Conservation (phyloP, 2,888 invertebrate genomes). For the Galerucella nymphaeae region DNA sequence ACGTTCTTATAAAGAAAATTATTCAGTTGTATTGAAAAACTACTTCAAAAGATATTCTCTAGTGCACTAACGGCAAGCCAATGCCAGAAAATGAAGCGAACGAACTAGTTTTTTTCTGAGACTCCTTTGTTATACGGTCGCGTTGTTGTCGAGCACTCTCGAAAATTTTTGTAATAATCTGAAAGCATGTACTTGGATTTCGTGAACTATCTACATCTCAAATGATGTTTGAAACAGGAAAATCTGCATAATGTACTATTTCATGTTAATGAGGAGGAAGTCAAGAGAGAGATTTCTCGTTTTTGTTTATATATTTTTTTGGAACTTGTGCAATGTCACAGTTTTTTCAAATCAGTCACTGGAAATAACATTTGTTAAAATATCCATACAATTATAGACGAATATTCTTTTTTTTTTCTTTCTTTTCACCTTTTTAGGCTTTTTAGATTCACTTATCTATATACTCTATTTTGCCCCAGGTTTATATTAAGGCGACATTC, state of each 20-base stretch:
- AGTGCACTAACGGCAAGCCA: conserved; percentile 26
- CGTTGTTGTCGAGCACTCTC: conserved; percentile 40
- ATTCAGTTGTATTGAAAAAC: conserved; percentile 1
- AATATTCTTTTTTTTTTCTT: too few relatives aligned
- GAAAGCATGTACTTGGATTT: conserved; percentile 39
- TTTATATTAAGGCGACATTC: too few relatives aligned
- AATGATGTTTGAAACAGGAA: conserved; percentile 26
- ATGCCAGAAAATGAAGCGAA: conserved; percentile 41
- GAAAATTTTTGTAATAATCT: conserved; percentile 44
- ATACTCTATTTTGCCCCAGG: too few relatives aligned
- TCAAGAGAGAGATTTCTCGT: neutral
- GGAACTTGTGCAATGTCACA: neutral
- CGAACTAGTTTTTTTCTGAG: conserved; percentile 39
- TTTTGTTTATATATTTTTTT: neutral
- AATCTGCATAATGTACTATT: conserved; percentile 18
- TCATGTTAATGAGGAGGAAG: conserved; percentile 22
- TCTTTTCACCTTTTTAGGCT: too few relatives aligned
- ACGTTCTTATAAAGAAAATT: neutral
- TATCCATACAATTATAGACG: neutral
- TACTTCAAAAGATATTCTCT: conserved; percentile 25
- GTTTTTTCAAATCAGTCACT: neutral
- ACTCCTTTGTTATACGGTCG: conserved; percentile 41
- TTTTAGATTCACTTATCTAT: too few relatives aligned
- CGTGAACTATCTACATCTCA: conserved; percentile 38
- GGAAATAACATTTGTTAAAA: neutral